These are phyloP conservation scores for Frieseomelitta varia DNA, from an alignment of 1,140 invertebrate species.

Conservation along the genomic window DNA sequence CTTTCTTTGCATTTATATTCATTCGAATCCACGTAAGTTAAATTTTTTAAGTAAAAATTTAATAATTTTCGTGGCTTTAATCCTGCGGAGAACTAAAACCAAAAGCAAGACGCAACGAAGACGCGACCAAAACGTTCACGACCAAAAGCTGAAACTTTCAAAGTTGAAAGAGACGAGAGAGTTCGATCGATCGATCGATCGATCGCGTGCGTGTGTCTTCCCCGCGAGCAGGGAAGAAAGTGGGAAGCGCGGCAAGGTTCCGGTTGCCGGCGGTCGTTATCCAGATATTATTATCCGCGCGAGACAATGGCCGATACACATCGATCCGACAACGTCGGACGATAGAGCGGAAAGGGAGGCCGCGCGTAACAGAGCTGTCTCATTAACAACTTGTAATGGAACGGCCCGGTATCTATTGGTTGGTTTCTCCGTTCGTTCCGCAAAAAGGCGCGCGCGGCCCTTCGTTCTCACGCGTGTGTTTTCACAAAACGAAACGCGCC, in stretches of 20 bases:
- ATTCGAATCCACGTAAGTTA: no score
- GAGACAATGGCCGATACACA: constrained; percentile 66
- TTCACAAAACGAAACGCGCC: constrained; percentile 36
- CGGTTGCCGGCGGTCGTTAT: constrained; percentile 32
- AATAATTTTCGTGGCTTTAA: no score
- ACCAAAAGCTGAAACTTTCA: no score
- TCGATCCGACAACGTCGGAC: constrained; percentile 58
- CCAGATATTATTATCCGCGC: constrained; percentile 67
- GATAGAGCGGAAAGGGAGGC: constrained; percentile 44
- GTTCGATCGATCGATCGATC: neutral
- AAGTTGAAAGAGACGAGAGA: no score
- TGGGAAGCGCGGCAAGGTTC: constrained; percentile 17
- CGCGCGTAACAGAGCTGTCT: constrained; percentile 64
- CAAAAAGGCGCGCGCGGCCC: constrained; percentile 6
- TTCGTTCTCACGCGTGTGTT: constrained; percentile 35
- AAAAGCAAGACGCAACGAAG: no score
- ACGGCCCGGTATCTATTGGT: constrained; percentile 50
- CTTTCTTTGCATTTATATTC: no score
- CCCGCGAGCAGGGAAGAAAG: neutral
- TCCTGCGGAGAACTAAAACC: no score
- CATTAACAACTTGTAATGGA: constrained; percentile 73
- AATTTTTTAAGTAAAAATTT: no score
- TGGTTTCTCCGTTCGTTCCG: constrained; percentile 30
- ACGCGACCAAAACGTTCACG: no score
- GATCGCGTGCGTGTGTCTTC: neutral